A percentile compares a stretch with the other conserved stretches of the same genome.
phyloP scores from a whole-genome alignment of 2,113 vertebrate species.

The Collichthys lucidus region DNA sequence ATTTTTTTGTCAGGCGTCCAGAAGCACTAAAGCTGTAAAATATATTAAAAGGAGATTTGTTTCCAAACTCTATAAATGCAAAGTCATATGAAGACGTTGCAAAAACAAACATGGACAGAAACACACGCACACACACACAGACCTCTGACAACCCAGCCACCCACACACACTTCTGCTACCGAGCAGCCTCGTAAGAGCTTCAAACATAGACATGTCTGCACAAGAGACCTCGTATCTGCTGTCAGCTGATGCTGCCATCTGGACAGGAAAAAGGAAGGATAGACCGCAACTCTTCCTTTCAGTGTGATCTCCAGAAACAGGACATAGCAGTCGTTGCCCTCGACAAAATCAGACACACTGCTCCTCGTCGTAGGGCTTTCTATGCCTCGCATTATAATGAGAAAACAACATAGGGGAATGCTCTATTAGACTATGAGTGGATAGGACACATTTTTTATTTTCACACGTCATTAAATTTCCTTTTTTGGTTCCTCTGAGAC shows the following conservation, averaged over 20 bases:
- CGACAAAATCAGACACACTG: not conserved
- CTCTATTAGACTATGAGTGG: not conserved
- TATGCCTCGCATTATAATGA: not conserved
- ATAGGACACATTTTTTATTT: not conserved
- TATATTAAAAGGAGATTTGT: not conserved
- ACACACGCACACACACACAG: not conserved
- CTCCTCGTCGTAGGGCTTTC: not conserved
- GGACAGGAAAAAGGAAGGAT: slow-evolving; percentile 77
- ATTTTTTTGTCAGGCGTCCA: slow-evolving; percentile 20
- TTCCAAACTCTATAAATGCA: slow-evolving; percentile 1
- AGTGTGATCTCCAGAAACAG: slow-evolving; percentile 55
- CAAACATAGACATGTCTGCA: slow-evolving; percentile 45
- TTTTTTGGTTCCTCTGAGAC: not conserved
- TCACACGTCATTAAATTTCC: not conserved
- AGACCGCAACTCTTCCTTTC: slow-evolving; percentile 53
- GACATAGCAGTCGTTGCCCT: slow-evolving; percentile 3
- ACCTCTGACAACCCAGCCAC: slow-evolving; percentile 15
- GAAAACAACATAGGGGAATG: too few species aligned
- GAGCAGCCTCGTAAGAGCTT: slow-evolving; percentile 43
- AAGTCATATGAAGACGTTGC: not conserved
- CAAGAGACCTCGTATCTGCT: slow-evolving; percentile 55
- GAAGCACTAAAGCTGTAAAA: slow-evolving; percentile 11
- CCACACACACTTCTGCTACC: slow-evolving; percentile 55
- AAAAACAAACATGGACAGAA: slow-evolving; percentile 1
- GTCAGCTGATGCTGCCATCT: slow-evolving; percentile 79